Evolutionary conservation across 1,140 invertebrate species (phyloP).

Genomic region (Lucilia sericata): DNA sequence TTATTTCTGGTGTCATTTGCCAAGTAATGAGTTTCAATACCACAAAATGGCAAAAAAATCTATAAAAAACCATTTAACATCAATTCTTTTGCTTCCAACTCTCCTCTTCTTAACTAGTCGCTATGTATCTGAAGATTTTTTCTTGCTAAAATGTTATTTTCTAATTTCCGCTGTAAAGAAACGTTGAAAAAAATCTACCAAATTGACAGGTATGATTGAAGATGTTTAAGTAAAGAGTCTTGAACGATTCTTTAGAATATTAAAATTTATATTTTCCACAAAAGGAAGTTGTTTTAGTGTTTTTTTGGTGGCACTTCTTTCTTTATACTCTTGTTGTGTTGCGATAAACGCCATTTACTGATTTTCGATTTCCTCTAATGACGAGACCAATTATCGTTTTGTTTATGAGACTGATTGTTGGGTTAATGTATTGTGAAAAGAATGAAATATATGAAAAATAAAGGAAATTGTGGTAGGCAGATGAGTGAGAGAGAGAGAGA

Average conservation of each 20-base stretch:
- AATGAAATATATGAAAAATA: background rate
- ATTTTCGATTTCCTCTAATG: conserved; percentile 13
- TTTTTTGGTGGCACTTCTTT: no score
- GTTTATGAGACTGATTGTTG: background rate
- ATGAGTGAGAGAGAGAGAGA: no score
- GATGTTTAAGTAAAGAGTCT: background rate
- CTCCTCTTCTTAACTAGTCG: background rate
- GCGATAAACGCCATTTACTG: conserved; percentile 7
- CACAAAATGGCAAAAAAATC: background rate
- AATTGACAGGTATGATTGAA: conserved; percentile 23
- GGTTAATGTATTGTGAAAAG: background rate
- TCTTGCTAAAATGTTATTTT: background rate
- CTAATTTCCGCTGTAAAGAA: background rate
- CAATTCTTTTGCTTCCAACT: background rate
- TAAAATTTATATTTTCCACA: background rate
- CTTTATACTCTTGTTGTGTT: background rate
- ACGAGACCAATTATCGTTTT: conserved; percentile 14
- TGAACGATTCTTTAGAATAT: background rate
- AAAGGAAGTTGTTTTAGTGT: background rate
- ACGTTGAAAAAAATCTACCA: background rate
- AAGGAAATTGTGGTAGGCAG: background rate
- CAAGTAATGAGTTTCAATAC: conserved; percentile 19
- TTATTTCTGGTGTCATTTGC: conserved; percentile 14
- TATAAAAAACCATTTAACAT: background rate
- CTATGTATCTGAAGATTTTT: background rate